Conservation (phyloP, 1,140 invertebrate genomes). For the Listronotus oregonensis region DNA sequence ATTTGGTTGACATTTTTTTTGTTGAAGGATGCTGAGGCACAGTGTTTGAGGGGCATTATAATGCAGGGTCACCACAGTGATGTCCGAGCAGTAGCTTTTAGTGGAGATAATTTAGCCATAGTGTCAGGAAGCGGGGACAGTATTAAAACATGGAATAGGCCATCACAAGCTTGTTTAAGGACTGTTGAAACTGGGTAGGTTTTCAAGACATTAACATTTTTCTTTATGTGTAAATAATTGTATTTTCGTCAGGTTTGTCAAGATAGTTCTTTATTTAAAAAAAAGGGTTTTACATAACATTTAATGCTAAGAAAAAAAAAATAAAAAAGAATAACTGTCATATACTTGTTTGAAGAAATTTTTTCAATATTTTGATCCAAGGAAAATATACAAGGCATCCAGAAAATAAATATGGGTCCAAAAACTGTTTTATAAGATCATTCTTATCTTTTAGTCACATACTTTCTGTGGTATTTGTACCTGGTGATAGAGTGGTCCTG, state of each 20-base stretch:
- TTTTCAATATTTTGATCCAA: no score
- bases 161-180: slow-evolving; percentile 79
- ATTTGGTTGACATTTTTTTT: neutral
- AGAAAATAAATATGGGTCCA: no score
- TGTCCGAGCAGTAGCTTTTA: slow-evolving; percentile 84
- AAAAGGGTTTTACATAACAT: no score
- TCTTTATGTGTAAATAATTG: no score
- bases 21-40: slow-evolving; percentile 58
- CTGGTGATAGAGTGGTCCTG: slow-evolving; percentile 90
- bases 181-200: slow-evolving; percentile 70
- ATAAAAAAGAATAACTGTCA: no score
- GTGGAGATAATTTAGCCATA: slow-evolving; percentile 86
- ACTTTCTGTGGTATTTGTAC: slow-evolving; percentile 79
- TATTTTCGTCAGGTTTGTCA: no score
- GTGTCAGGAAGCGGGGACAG: slow-evolving; percentile 84
- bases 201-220: no score
- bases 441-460: slow-evolving; percentile 63
- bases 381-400: no score
- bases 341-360: no score
- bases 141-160: slow-evolving; percentile 92
- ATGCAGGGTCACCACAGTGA: slow-evolving; percentile 86
- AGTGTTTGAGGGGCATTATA: slow-evolving; percentile 56
- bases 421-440: no score
- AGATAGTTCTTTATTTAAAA: no score
- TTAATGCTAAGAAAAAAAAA: no score